These are phyloP conservation scores for Anolis carolinensis DNA, from an alignment of 2,113 vertebrate genomes.

Conservation along the genomic window DNA sequence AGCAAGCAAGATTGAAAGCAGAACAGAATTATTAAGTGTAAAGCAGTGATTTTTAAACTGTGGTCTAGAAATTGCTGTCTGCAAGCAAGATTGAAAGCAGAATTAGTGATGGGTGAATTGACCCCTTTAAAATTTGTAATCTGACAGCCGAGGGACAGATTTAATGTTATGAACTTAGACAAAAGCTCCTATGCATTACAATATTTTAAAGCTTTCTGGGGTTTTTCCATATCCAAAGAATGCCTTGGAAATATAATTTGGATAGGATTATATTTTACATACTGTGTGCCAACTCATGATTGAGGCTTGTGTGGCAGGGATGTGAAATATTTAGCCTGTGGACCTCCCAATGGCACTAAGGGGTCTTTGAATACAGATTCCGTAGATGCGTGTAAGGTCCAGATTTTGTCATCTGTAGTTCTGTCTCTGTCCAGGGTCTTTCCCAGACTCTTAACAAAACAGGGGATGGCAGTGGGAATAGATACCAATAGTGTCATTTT, in stretches of 20 bases:
- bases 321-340: no score
- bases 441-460: no score
- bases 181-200: no score
- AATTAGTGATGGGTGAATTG: neutral
- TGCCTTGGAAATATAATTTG: neutral
- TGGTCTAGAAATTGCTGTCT: neutral
- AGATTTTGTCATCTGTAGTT: no score
- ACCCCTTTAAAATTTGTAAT: neutral
- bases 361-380: no score
- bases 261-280: neutral
- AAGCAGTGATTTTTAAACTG: slow-evolving; percentile 1
- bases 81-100: slow-evolving; percentile 8
- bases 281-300: neutral
- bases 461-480: no score
- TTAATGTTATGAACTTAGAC: neutral
- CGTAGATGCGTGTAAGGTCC: no score
- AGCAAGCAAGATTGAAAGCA: slow-evolving; percentile 23
- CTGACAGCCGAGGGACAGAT: neutral
- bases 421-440: no score
- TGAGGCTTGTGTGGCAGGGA: neutral
- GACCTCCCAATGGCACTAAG: no score
- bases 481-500: no score
- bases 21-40: slow-evolving; percentile 33
- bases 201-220: neutral
- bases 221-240: neutral